Evolutionary conservation across 1,140 invertebrate species (phyloP), one percentile per base, ranked within the genome.

Genomic region (Ceratosolen fusciceps): DNA sequence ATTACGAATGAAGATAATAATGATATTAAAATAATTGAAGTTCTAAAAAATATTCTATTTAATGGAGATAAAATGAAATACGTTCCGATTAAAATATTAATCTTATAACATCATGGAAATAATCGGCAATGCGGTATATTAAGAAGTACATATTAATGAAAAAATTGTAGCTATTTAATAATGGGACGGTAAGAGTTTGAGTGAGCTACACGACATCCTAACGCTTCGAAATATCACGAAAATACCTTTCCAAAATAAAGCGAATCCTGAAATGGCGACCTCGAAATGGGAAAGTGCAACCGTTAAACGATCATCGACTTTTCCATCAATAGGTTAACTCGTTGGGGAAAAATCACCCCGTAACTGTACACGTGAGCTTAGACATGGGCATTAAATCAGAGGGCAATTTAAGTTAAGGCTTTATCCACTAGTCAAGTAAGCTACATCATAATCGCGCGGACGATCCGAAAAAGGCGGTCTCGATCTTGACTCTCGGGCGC

Each of bases 381-480:
- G 31, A 58, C 34, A 54, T n/a, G 31, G 24, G 37, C 56, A 24
- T 74, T 9, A 49, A 39, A 73, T 73, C 34, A 58, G 31, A 68
- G 39, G 34, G 19, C 52, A 37, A 58, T 56, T 73, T 73, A 73
- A 58, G 31, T 73, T 73, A 73, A 58, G 31, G 71, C 54, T 26
- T 37, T 31, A 74, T 39, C 24, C 72, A 34, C 72, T n/a, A 74
- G 72, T 74, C 72, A 74, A 29, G 37, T 52, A 62, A 43, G 39
- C 60, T 67, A 43, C 60, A 75, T 3, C 43, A 75, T 24, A 37
- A 49, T 65, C 60, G 21, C 26, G 24, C 31, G 31, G n/a, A 29
- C 72, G 39, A 62, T 67, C 74, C 60, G 60, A 60, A 75, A 75
- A 39, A 75, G 74, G 58, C 60, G 60, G 24, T 65, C 60, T 67